phyloP scores from a whole-genome alignment of 53 echinoderm and acorn worm species.

The Holothuria scabra region DNA sequence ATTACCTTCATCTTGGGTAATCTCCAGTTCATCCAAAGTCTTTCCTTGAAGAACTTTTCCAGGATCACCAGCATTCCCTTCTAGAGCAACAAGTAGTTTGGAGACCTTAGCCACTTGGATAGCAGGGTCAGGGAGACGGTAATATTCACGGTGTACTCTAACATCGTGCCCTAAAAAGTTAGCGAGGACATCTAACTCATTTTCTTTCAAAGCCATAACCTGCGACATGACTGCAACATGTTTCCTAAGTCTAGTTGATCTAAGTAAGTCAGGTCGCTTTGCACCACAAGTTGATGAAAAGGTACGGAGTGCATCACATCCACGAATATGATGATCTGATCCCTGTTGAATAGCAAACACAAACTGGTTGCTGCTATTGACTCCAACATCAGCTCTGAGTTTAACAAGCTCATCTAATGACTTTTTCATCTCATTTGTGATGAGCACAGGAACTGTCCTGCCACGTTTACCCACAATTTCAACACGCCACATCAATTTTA shows the following conservation, averaged over 20 bases:
- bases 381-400: slow-evolving; percentile 28
- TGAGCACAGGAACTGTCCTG: slow-evolving; percentile 59
- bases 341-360: slow-evolving; percentile 36
- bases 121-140: slow-evolving; percentile 57
- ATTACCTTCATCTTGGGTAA: slow-evolving; percentile 57
- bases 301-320: slow-evolving; percentile 47
- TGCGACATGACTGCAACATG: slow-evolving; percentile 64
- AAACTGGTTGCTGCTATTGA: slow-evolving; percentile 20
- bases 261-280: slow-evolving; percentile 49
- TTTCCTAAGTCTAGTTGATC: slow-evolving; percentile 59
- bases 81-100: slow-evolving; percentile 65
- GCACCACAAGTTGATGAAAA: slow-evolving; percentile 55
- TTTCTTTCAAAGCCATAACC: slow-evolving; percentile 53
- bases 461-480: slow-evolving; percentile 65
- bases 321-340: slow-evolving; percentile 44
- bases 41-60: slow-evolving; percentile 52
- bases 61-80: slow-evolving; percentile 56
- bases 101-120: slow-evolving; percentile 68
- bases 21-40: slow-evolving; percentile 54
- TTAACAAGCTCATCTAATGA: slow-evolving; percentile 15
- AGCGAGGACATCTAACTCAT: slow-evolving; percentile 65
- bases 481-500: slow-evolving; percentile 48
- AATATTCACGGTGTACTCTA: slow-evolving; percentile 53
- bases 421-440: slow-evolving; percentile 32
- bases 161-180: slow-evolving; percentile 63